Base-by-base conservation (phyloP, 2,113 vertebrate genomes). In the Arenaria interpres region DNA sequence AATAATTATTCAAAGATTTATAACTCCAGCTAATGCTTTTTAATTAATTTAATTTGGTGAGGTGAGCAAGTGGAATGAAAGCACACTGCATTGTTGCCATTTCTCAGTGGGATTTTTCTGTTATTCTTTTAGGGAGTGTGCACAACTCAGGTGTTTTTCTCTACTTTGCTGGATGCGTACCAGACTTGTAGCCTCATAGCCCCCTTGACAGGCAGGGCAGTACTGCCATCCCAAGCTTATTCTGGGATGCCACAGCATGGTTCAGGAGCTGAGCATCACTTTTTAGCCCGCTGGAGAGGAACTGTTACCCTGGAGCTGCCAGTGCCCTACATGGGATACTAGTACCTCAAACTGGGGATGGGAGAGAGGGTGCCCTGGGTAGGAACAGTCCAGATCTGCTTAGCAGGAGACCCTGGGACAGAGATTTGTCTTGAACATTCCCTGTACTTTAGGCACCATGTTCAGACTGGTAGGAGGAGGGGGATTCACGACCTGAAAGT, bases 21-120 rank as follows among this genome's bases (percentile, higher is more conserved):
- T 95, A 90, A 48, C 83, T 72, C 25, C 80, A 69, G 62, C 39
- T 96, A 89, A 87, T 73, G 37, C 20, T 87, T 89, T 95, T 79
- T 39, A 96, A 94, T 89, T 72, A 93, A 95, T 81, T 62, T 93
- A 90, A 95, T 91, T 66, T 82, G 73, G 48, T 41, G 83, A 90
- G 80, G 68, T 64, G 60, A 87, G 32, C 69, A 76, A 92, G 64
- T 39, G 68, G 88, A 93, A 90, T 69, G 48, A 68, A 92, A 82
- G 10, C 67, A 72, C 12, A 1, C 33, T 71, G 63, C 50, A 50
- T 48, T 41, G 28, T 50, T 50, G 75, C n/a, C 13, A 8, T 45
- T 91, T 88, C 53, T 74, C 43, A 39, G 25, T 1, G 33, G n/a
- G 16, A 71, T 14, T 33, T 37, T 17, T 28, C 45, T 53, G 46